Evolutionary conservation across 2,888 invertebrate genomes (phyloP).

Genomic region (Sinhomidia bicolor): DNA sequence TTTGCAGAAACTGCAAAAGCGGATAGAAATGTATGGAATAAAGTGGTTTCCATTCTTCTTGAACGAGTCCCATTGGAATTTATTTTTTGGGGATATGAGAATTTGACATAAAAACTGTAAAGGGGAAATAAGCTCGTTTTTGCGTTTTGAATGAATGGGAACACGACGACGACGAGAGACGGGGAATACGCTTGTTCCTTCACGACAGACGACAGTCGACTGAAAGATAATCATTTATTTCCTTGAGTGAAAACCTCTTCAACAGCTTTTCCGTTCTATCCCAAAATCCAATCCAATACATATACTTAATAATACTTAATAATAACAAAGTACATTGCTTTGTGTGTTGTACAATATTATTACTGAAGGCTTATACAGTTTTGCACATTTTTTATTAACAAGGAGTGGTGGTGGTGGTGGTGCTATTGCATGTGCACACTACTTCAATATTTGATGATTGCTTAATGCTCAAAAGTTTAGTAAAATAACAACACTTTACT

Average conservation of each 20-base stretch:
- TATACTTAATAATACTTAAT: conserved; percentile 12
- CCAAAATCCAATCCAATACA: conserved; percentile 42
- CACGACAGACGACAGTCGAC: conserved; percentile 67
- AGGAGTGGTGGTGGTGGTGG: not conserved
- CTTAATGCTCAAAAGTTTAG: not conserved
- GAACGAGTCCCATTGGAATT: conserved; percentile 10
- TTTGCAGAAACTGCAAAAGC: not conserved
- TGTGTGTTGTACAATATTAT: not conserved
- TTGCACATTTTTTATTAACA: conserved; percentile 25
- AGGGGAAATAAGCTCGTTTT: not conserved
- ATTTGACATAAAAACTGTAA: not conserved
- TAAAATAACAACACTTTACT: not conserved
- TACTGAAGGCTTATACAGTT: not conserved
- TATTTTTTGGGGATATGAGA: conserved; percentile 15
- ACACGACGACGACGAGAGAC: not conserved
- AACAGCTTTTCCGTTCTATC: conserved; percentile 36
- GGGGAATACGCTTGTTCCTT: conserved; percentile 51
- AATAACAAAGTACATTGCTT: conserved; percentile 13
- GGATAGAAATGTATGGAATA: not conserved
- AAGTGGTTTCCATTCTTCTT: not conserved
- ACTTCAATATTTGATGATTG: conserved; percentile 34
- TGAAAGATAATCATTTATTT: conserved; percentile 72
- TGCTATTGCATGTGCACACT: not conserved
- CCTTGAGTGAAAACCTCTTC: conserved; percentile 65
- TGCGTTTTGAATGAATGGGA: conserved; percentile 10